Base-by-base conservation (phyloP, 2,888 invertebrate genomes). In the Sminthurides aquaticus region DNA sequence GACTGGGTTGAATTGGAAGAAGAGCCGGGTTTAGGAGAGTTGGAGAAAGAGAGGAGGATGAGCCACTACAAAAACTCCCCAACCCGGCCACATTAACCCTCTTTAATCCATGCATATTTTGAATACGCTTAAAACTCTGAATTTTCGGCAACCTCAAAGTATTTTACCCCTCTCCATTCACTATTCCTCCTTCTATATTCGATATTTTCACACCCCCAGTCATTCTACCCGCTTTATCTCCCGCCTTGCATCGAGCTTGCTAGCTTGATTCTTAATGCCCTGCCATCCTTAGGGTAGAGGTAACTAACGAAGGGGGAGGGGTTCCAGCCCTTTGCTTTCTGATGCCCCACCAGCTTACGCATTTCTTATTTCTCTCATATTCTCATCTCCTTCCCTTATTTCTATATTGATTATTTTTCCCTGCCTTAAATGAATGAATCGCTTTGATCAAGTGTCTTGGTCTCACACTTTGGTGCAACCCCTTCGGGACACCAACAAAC, bases 341-440 rank as follows among this genome's bases (percentile, higher is more conserved):
- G n/a, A n/a, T n/a, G n/a, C n/a, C n/a, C n/a, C n/a, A n/a, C n/a
- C n/a, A n/a, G n/a, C n/a, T n/a, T n/a, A n/a, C n/a, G n/a, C n/a
- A n/a, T n/a, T n/a, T n/a, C n/a, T n/a, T n/a, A 34, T 34, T 34
- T 34, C 15, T 15, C 15, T 34, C 8, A 34, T 11, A 34, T 5
- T 34, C 43, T 34, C 43, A 34, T 34, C 43, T 34, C 15, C 15
- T 5, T 11, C 43, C 15, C 15, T 34, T 34, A 34, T 34, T 15
- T 66, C 65, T 60, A 59, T 65, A 67, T 67, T 69, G 67, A 67
- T 69, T 67, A 67, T 67, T 67, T 67, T 34, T 34, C 43, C 69
- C 63, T 69, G 67, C 69, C 69, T 69, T 69, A 57, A n/a, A n/a
- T n/a, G n/a, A n/a, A n/a, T n/a, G 56, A 67, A 62, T 62, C 62